phyloP scores from a whole-genome alignment of 2,113 vertebrate species.

The Ariopsis seemanni region DNA sequence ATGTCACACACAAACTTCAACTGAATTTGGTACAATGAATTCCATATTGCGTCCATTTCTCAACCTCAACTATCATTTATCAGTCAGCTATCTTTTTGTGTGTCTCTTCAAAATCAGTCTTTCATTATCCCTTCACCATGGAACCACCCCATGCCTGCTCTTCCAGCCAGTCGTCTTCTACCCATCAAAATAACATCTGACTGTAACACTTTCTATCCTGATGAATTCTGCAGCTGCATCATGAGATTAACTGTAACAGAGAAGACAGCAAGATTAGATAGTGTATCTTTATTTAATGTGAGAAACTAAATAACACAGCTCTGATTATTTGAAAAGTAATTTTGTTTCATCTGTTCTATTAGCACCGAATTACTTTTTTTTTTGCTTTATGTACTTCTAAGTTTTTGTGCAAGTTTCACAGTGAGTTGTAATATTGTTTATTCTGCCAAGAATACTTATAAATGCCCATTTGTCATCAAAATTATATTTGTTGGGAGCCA shows the following conservation, averaged over 20 bases:
- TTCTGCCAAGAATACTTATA: not conserved
- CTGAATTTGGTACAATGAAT: not conserved
- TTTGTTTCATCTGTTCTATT: constrained; percentile 9
- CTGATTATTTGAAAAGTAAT: not conserved
- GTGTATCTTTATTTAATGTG: not conserved
- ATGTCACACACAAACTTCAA: not conserved
- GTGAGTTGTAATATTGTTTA: constrained; percentile 10
- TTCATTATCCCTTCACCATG: constrained; percentile 9
- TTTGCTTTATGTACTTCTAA: not conserved
- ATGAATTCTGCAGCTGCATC: not conserved
- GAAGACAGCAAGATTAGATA: not conserved
- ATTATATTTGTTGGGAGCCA: not conserved
- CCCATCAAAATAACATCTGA: not conserved
- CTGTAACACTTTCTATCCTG: not conserved
- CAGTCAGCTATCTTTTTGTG: constrained; percentile 12
- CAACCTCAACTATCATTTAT: not conserved
- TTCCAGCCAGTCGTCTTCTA: not conserved
- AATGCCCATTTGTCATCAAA: not conserved
- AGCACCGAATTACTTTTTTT: not conserved
- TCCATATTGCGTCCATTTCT: not conserved
- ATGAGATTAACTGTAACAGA: not conserved
- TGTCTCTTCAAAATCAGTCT: not conserved
- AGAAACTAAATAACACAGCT: not conserved
- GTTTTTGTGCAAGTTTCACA: constrained; percentile 13
- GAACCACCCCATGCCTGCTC: not conserved